A percentile compares a stretch with the other conserved stretches of the same genome.
Conservation (phyloP, 1,140 invertebrate species). For the Stegodyphus mimosarum region DNA sequence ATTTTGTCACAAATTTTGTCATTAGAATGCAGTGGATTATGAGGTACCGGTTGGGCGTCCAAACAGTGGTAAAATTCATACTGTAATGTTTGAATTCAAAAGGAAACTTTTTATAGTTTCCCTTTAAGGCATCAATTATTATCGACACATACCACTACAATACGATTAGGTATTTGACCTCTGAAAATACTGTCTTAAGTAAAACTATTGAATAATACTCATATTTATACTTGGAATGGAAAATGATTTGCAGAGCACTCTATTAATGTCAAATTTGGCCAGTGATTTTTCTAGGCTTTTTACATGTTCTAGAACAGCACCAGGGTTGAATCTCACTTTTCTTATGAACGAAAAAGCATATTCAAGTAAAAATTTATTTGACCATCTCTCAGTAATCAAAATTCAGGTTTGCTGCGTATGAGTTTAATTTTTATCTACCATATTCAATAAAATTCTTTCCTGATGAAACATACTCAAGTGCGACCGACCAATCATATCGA, state of each 20-base stretch:
- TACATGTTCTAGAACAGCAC: constrained; percentile 3
- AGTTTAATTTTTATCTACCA: constrained; percentile 1
- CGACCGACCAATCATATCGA: constrained; percentile 5
- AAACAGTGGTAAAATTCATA: constrained; percentile 1
- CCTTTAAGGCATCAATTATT: too few relatives aligned
- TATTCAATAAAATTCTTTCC: background rate
- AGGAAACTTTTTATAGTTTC: background rate
- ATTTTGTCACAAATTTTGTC: too few relatives aligned
- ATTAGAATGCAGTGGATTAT: constrained; percentile 4
- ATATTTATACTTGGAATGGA: constrained; percentile 14
- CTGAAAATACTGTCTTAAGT: constrained; percentile 40
- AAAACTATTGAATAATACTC: background rate
- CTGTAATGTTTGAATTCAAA: constrained; percentile 26
- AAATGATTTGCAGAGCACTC: constrained; percentile 15
- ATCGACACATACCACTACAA: background rate
- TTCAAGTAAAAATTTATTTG: background rate
- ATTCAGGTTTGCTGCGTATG: constrained; percentile 10
- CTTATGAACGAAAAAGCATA: background rate
- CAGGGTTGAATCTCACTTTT: constrained; percentile 10
- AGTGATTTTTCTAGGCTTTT: constrained; percentile 85
- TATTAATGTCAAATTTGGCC: background rate
- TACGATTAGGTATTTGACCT: constrained; percentile 6
- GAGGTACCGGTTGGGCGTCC: background rate
- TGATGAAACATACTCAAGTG: constrained; percentile 10
- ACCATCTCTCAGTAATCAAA: background rate